Evolutionary conservation across 2,113 vertebrate genomes (phyloP), one percentile per base, ranked within the genome.

Genomic region (Embiotoca jacksoni): DNA sequence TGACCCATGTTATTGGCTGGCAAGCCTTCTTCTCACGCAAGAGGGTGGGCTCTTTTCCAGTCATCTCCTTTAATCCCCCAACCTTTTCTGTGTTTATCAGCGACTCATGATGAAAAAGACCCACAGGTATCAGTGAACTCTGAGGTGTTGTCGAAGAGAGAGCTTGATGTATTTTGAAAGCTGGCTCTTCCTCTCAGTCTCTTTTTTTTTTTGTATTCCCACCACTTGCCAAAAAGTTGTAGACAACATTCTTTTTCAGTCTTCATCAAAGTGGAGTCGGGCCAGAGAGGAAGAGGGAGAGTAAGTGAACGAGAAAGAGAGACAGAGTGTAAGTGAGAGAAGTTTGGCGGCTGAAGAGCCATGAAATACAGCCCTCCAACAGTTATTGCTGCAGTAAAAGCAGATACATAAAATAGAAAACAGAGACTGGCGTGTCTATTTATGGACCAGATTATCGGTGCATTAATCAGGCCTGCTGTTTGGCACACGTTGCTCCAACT

Each of bases 371-470:
- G 80, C 86, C 75, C 75, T 85, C 80, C 90, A 82, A 84, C 87
- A 79, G 91, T 95, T 94, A 94, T 92, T 91, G 91, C 89, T 63
- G 91, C 86, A 66, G 91, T 95, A 95, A 94, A 94, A 90, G 88
- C 90, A 87, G 91, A 92, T 91, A 90, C 90, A 94, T 94, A 95
- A 94, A 94, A 92, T 88, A 93, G 75, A 91, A 93, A 93, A 94
- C 89, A 91, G 92, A 91, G 91, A 92, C 88, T 88, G 88, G 81
- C 63, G 50, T 89, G 84, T 88, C 93, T 93, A 94, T 94, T 94
- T 94, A 95, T 93, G 92, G 89, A 92, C 63, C 85, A 93, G 92
- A 94, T 93, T 94, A 93, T 94, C 89, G 83, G 83, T 82, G 90
- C 89, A 91, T 93, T 94, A 94, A 95, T 94, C 92, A 94, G 91